These are phyloP conservation scores for Cosmorhoe ocellata DNA, from an alignment of 2,888 invertebrate genomes.

Conservation along the genomic window DNA sequence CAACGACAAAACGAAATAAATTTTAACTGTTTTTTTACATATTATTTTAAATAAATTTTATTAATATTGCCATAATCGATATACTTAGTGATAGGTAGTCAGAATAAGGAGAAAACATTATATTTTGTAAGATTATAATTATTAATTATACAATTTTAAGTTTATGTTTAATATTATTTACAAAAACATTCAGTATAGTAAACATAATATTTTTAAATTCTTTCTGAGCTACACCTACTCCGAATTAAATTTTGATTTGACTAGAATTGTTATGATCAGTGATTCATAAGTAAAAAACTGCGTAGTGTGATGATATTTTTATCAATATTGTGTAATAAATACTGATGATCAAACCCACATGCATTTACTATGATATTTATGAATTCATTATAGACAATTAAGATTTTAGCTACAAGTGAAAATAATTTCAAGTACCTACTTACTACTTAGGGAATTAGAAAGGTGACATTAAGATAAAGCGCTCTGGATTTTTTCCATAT, in stretches of 20 bases:
- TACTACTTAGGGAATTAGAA: neutral
- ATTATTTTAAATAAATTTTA: conserved; percentile 29
- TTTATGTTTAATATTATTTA: conserved; percentile 3
- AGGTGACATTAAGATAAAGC: conserved; percentile 28
- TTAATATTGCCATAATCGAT: no score
- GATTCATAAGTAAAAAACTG: conserved; percentile 43
- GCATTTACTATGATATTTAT: no score
- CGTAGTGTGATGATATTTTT: no score
- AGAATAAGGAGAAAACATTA: neutral
- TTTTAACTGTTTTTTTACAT: no score
- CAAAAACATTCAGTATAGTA: conserved; percentile 24
- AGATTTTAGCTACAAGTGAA: conserved; percentile 9
- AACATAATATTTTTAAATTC: conserved; percentile 49
- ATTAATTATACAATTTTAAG: neutral
- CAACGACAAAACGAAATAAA: no score
- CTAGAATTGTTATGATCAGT: conserved; percentile 69
- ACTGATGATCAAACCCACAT: no score
- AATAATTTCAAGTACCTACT: conserved; percentile 15
- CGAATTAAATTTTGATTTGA: conserved; percentile 70
- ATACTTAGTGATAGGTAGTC: neutral
- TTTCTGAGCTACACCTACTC: conserved; percentile 47
- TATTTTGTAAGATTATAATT: conserved; percentile 1
- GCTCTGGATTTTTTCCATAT: conserved; percentile 27
- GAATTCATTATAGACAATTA: no score
- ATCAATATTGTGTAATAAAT: no score